Base-by-base conservation (phyloP, 2,888 invertebrate species). In the Chloroclystis v-ata region DNA sequence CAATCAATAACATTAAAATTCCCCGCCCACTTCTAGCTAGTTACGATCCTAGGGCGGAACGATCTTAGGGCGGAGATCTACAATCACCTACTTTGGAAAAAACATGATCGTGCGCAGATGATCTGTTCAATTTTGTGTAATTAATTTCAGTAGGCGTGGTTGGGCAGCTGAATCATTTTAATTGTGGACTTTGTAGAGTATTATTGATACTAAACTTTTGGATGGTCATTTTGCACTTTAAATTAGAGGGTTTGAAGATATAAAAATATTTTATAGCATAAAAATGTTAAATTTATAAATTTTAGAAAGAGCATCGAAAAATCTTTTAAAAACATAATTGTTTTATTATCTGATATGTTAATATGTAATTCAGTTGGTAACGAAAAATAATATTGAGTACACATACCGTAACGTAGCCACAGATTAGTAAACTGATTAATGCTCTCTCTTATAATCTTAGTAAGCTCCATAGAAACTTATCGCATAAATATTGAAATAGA, bases 401-500 rank as follows among this genome's bases (percentile, higher is more conserved):
- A n/a, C n/a, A n/a, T n/a, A n/a, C n/a, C n/a, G n/a, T n/a, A n/a
- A n/a, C n/a, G n/a, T n/a, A 4, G 5, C 20, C 20, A 20, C 20
- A 5, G 20, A 20, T 20, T 20, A 20, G 20, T 5, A 20, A 20
- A 20, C 2, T 20, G 3, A 20, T 20, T 5, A 20, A 4, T 20
- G 20, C 5, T 20, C 20, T 20, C 20, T 20, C 20, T 5, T 4
- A 20, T 20, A 20, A 20, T 20, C 20, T 20, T 20, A 20, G 20
- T 50, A 45, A 49, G 39, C 32, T 46, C 44, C 38, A 32, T 47
- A 20, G 37, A 49, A 52, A 49, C 9, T 37, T 47, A 61, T 60
- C 51, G 61, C 67, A 66, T 68, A 78, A 82, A 84, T 82, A 82
- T 85, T 82, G 76, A 77, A 84, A 79, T 78, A 75, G 78, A 74